A percentile compares a stretch with the other conserved stretches of the same genome.
Conservation (phyloP, 1,140 invertebrate genomes). For the Olivierus martensii region DNA sequence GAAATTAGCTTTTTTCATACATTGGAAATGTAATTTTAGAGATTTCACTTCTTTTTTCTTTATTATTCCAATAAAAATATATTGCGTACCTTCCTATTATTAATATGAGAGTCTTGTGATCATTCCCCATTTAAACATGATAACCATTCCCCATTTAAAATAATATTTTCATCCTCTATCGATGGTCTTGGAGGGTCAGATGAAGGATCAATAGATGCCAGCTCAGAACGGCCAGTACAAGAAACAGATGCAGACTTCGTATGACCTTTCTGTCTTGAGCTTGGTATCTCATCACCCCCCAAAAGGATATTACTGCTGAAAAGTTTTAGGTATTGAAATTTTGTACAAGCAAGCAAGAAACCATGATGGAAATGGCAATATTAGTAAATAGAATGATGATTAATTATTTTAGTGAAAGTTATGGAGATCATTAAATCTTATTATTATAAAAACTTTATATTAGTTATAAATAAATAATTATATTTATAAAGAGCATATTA, state of each 20-base stretch:
- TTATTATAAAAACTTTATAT: not conserved
- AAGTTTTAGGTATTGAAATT: not conserved
- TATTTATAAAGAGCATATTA: no score
- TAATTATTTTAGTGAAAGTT: not conserved
- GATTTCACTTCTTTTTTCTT: no score
- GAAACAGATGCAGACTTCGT: constrained; percentile 89
- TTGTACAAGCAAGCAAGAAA: not conserved
- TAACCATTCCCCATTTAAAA: no score
- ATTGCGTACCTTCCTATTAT: no score
- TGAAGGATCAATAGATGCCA: constrained; percentile 26
- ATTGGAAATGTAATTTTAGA: no score
- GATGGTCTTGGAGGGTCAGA: constrained; percentile 45
- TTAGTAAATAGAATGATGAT: not conserved
- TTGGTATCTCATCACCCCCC: constrained; percentile 18
- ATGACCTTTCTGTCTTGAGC: constrained; percentile 52
- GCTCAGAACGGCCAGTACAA: constrained; percentile 43
- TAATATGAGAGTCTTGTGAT: no score
- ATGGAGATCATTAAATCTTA: not conserved
- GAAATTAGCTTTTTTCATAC: no score
- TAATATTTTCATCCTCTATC: no score
- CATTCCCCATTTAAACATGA: no score
- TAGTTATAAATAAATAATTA: no score
- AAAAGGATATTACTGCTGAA: constrained; percentile 16
- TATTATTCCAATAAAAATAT: no score
- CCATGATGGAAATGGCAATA: not conserved